Percentiles rank a stretch among this genome's conserved stretches.
Evolutionary conservation across 2,113 vertebrate genomes (phyloP).

Genomic region (Erpornis zantholeuca): DNA sequence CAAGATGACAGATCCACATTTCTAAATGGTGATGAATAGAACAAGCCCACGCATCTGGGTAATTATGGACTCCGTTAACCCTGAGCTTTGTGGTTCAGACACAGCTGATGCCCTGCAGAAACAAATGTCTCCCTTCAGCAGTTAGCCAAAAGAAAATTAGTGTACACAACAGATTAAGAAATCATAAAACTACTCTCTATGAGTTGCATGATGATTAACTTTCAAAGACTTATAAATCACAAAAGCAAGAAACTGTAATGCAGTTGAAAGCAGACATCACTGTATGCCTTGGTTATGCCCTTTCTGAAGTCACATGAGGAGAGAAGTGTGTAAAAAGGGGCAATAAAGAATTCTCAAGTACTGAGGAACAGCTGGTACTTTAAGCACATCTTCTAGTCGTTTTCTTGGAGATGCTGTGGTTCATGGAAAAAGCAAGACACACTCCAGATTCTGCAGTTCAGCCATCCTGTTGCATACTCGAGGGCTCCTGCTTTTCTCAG

Average conservation of each 20-base stretch:
- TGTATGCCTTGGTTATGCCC: background rate
- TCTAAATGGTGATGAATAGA: background rate
- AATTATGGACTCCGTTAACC: background rate
- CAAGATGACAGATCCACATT: constrained; percentile 1
- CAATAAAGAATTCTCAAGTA: background rate
- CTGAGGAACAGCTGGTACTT: background rate
- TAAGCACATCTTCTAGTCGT: background rate
- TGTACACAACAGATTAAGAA: background rate
- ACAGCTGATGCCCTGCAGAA: constrained; percentile 30
- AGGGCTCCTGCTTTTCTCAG: constrained; percentile 5
- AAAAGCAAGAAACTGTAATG: background rate
- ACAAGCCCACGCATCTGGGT: background rate
- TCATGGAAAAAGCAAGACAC: constrained; percentile 27
- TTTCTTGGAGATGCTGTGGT: constrained; percentile 38
- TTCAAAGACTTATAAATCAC: background rate
- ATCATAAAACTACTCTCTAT: background rate
- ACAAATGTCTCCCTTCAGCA: constrained; percentile 21
- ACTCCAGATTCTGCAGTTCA: constrained; percentile 37
- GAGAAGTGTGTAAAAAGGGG: background rate
- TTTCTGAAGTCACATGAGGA: background rate
- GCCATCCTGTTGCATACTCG: background rate
- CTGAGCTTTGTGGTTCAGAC: background rate
- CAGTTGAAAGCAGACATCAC: background rate
- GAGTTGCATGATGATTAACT: background rate
- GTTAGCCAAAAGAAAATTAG: constrained; percentile 21